Evolutionary conservation across 1,140 invertebrate species (phyloP), one percentile per base, ranked within the genome.

Genomic region (Eufriesea mexicana): DNA sequence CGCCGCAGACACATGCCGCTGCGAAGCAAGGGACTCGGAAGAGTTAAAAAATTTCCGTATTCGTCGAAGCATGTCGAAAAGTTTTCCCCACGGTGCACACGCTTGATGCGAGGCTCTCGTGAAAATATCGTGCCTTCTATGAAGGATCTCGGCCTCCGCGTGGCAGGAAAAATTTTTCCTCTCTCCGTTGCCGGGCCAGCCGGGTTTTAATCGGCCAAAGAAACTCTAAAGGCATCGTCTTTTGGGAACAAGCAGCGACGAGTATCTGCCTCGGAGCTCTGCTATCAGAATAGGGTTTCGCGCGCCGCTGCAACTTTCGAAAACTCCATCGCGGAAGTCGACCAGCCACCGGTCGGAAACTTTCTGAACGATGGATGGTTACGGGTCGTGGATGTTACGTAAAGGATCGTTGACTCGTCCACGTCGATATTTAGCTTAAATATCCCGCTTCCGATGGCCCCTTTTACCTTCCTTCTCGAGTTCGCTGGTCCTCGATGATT

Each of bases 281-380:
- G 54, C 73, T 81, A 84, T 82, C 71, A 64, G 70, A 77, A 74
- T 79, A 84, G 71, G 81, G 86, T 87, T 88, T 87, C 83, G 75
- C 76, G 76, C 79, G 76, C 88, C 67, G 61, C 66, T 88, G 64
- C 57, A 85, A 88, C 72, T 88, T 80, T 88, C 79, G 75, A 76
- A 88, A 88, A 88, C 86, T 89, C 71, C 71, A 49, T 12, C 23
- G 68, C 55, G 79, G 75, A 89, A 86, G 83, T 89, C 79, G 79
- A 74, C 86, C 71, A 83, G 84, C 59, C 79, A 25, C 67, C 64
- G 76, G 73, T 76, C 79, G 71, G 62, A 86, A 89, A 88, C 87
- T 89, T 89, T 80, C 20, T 86, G 75, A 88, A 89, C 86, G 87
- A 89, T 89, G 76, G 80, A 80, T 89, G 79, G 75, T 86, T 83